These are phyloP conservation scores for Prunella fulvescens DNA, from an alignment of 2,113 vertebrate genomes.

Conservation along the genomic window DNA sequence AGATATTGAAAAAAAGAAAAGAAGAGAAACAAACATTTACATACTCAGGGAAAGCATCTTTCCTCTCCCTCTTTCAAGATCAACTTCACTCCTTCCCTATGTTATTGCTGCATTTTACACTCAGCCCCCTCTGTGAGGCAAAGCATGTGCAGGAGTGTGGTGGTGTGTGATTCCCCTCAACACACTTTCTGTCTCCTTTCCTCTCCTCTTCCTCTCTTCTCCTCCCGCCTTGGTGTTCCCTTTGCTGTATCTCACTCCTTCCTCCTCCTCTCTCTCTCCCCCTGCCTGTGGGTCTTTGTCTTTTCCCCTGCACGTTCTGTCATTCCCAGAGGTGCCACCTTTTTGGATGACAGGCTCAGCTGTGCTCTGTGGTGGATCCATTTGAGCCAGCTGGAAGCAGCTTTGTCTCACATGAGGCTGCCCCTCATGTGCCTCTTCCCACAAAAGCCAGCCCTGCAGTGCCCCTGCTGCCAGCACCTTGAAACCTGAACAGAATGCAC, in stretches of 20 bases:
- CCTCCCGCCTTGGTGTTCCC: background rate
- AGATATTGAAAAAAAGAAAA: background rate
- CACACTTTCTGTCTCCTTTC: background rate
- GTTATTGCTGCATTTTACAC: background rate
- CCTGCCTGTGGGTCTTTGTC: accelerated
- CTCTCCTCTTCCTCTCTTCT: background rate
- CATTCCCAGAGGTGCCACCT: background rate
- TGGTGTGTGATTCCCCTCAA: background rate
- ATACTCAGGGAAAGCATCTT: background rate
- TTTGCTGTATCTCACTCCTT: background rate
- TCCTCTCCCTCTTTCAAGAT: background rate
- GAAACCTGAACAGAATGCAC: background rate
- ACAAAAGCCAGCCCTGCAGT: background rate
- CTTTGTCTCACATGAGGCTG: background rate
- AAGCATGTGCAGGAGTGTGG: background rate
- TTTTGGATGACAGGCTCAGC: background rate
- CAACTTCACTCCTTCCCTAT: background rate
- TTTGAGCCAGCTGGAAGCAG: background rate
- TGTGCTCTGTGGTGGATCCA: background rate
- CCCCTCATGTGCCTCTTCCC: accelerated
- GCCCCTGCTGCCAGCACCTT: background rate
- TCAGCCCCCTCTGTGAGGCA: background rate
- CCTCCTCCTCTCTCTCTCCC: background rate
- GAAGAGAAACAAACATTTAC: background rate
- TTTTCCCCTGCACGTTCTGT: background rate